phyloP scores from a whole-genome alignment of 2,113 vertebrate genomes.

The Chlorodrepanis virens region DNA sequence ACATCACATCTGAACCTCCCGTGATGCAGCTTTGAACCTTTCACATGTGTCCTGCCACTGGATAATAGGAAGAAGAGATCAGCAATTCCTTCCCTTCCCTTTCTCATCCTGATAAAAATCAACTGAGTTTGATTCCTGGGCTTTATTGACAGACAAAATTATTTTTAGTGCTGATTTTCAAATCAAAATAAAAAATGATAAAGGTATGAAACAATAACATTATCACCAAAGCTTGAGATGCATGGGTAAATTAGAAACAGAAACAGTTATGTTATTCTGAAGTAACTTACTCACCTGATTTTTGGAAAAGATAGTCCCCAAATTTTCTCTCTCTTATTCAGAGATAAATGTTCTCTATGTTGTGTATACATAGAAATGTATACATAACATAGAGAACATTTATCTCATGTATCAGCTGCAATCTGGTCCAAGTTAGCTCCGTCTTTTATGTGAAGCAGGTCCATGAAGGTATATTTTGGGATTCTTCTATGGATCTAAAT shows the following conservation, averaged over 20 bases:
- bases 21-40: background rate
- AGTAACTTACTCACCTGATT: background rate
- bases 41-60: fast-evolving
- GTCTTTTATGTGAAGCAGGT: background rate
- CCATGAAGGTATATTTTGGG: background rate
- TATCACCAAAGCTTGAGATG: background rate
- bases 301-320: background rate
- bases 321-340: background rate
- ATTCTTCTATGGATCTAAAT: background rate
- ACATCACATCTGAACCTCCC: background rate
- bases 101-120: background rate
- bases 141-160: background rate
- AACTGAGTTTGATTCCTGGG: background rate
- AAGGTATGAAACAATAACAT: background rate
- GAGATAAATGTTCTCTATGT: background rate
- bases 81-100: background rate
- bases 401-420: background rate
- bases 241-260: background rate
- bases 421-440: background rate
- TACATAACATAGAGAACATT: too few relatives aligned
- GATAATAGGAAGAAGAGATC: background rate
- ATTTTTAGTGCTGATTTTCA: background rate
- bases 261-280: background rate
- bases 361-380: background rate
- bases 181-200: background rate